Percentiles rank a stretch among this genome's conserved stretches.
phyloP scores from a whole-genome alignment of 2,888 invertebrate genomes.

The Rhimphoctona megacephalus region DNA sequence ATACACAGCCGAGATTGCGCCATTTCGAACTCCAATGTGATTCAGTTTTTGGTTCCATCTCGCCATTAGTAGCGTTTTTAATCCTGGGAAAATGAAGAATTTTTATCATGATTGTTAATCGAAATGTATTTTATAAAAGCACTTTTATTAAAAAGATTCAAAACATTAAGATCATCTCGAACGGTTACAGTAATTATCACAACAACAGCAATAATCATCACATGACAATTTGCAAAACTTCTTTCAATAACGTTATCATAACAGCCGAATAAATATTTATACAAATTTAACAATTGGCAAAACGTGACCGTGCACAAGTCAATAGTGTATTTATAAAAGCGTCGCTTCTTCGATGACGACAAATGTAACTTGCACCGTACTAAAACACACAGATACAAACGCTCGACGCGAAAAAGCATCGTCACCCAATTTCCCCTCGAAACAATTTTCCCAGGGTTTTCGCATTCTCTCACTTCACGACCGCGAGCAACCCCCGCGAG shows the following conservation, averaged over 20 bases:
- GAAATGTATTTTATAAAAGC: background rate
- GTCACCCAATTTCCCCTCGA: constrained; percentile 57
- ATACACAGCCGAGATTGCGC: background rate
- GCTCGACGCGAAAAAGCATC: constrained; percentile 25
- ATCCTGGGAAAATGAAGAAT: no score
- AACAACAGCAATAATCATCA: no score
- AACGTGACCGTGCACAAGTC: constrained; percentile 6
- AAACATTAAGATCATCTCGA: background rate
- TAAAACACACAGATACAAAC: constrained; percentile 4
- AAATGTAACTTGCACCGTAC: constrained; percentile 9
- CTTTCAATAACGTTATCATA: background rate
- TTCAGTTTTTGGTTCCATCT: no score
- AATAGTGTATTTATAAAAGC: constrained; percentile 5
- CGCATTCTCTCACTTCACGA: constrained; percentile 58
- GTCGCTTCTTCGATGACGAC: background rate
- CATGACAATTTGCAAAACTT: no score
- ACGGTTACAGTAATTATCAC: background rate
- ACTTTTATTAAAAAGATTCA: background rate
- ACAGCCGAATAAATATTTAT: background rate
- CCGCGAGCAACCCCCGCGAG: constrained; percentile 36
- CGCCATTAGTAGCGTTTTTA: no score
- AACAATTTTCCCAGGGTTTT: constrained; percentile 53
- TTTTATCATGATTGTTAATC: no score
- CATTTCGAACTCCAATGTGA: background rate
- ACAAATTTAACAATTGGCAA: background rate